These are phyloP conservation scores for Petaurus breviceps DNA, from an alignment of 2,113 vertebrate species.

Conservation along the genomic window DNA sequence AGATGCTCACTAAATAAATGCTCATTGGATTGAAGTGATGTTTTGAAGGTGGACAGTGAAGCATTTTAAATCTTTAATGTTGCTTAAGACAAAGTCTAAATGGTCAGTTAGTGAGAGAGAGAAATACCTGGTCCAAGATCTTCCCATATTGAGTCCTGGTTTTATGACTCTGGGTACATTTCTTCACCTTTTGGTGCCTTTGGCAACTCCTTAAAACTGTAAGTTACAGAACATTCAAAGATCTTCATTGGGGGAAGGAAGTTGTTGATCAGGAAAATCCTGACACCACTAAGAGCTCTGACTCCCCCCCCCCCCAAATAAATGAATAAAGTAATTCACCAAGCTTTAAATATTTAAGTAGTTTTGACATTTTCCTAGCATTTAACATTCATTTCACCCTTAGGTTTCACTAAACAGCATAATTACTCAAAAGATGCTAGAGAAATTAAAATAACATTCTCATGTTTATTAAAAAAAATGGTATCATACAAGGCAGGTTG, in stretches of 20 bases:
- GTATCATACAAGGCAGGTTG: constrained; percentile 20
- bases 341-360: neutral
- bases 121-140: neutral
- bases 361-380: constrained; percentile 4
- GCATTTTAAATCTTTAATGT: constrained; percentile 4
- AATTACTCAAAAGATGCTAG: neutral
- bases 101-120: constrained; percentile 26
- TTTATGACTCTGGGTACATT: neutral
- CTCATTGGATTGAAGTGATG: neutral
- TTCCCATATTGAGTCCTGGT: neutral
- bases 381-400: constrained; percentile 16
- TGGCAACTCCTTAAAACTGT: neutral
- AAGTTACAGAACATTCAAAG: neutral
- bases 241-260: neutral
- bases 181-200: neutral
- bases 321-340: neutral
- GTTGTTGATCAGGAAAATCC: neutral
- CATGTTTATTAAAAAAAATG: constrained; percentile 32
- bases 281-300: neutral
- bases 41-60: neutral
- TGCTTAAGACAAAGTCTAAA: constrained; percentile 35
- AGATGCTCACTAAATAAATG: neutral
- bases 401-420: constrained; percentile 44
- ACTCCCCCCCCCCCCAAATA: neutral
- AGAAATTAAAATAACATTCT: constrained; percentile 45